Base-by-base conservation (phyloP, 2,113 vertebrate genomes). In the Bufo gargarizans region DNA sequence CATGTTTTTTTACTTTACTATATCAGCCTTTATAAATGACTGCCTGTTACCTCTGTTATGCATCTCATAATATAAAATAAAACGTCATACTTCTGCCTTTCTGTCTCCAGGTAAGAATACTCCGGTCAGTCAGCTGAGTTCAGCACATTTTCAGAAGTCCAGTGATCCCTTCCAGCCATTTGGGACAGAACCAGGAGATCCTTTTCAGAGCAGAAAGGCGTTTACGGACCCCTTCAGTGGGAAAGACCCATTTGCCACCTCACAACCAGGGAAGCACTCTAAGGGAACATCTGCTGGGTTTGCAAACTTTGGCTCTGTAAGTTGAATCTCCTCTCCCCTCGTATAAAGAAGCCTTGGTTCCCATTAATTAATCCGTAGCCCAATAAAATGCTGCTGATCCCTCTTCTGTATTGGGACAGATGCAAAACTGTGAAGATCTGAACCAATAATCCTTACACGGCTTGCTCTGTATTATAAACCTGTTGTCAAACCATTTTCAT, bases 161-260 rank as follows among this genome's bases (percentile, higher is more conserved):
- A 95, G 95, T 59, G 98, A 99, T 92, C 97, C 98, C 81, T 99
- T 99, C 95, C 97, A 98, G 95, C 97, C 97, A 2, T 99, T 98
- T 13, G 95, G 95, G 90, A 92, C 95, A 82, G 97, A 97, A 79
- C 92, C 91, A 90, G 92, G 94, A 63, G 98, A 99, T 94, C 97
- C 95, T 0, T 99, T 99, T 92, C 97, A 97, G 93, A 97, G 94
- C 95, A 98, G 97, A 96, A 98, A 98, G 93, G 95, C 95, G 89
- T 95, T 95, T 90, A 97, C 95, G 93, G 98, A 99, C 94, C 97
- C 98, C 2, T 99, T 99, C 95, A 99, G 98, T 90, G 97, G 98
- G 94, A 99, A 97, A 96, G 98, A 98, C 91, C 97, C 97, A 76
- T 99, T 99, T 91, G 96, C 96, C 91, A 95, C 97, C 89, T 94